These are phyloP conservation scores for Calliphora vomitoria DNA, from an alignment of 2,888 invertebrate species.

Conservation along the genomic window DNA sequence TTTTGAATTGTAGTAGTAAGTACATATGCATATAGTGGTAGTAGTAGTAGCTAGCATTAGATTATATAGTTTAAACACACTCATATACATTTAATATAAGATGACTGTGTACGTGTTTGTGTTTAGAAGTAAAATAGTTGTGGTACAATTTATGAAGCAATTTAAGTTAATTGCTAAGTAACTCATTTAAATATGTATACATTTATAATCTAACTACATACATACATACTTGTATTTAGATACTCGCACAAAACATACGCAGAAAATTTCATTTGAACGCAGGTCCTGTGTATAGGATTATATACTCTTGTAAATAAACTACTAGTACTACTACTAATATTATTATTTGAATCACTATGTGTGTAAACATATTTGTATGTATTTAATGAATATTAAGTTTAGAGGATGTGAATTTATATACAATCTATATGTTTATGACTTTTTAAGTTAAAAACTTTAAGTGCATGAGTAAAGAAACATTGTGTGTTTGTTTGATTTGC, in stretches of 20 bases:
- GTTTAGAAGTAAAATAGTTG: neutral
- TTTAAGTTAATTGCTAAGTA: constrained; percentile 75
- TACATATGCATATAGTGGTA: too few species aligned
- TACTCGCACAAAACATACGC: neutral
- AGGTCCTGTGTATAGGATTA: neutral
- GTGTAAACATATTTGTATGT: neutral
- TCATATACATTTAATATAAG: neutral
- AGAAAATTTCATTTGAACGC: neutral
- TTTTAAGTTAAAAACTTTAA: neutral
- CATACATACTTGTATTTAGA: neutral
- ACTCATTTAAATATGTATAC: constrained; percentile 73
- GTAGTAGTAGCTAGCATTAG: neutral
- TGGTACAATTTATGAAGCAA: constrained; percentile 57
- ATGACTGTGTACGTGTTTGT: neutral
- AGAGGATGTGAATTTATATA: constrained; percentile 1
- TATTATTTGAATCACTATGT: neutral
- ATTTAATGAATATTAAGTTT: constrained; percentile 20
- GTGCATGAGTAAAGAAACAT: neutral
- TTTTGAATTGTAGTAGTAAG: neutral
- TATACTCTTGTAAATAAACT: too few species aligned
- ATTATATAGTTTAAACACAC: constrained; percentile 22
- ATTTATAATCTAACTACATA: constrained; percentile 42
- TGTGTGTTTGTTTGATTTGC: neutral
- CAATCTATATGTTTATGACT: constrained; percentile 9
- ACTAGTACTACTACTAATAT: neutral